Evolutionary conservation across 2,888 invertebrate genomes (phyloP).

Genomic region (Lasioglossum calceatum): DNA sequence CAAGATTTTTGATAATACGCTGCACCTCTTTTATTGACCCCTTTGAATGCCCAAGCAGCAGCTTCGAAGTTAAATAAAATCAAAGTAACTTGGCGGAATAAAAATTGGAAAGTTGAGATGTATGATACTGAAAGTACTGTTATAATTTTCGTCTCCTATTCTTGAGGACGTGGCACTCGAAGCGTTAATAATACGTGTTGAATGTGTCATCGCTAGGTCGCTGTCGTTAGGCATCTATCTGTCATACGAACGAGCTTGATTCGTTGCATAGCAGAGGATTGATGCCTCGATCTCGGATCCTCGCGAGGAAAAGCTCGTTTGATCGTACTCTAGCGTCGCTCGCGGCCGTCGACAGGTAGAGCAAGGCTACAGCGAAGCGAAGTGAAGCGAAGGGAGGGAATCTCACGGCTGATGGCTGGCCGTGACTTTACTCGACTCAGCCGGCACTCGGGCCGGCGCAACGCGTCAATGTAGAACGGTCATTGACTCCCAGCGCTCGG

Average conservation of each 20-base stretch:
- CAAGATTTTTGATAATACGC: not conserved
- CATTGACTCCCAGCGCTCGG: constrained; percentile 80
- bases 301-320: constrained; percentile 20
- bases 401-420: constrained; percentile 84
- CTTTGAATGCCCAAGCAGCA: not conserved
- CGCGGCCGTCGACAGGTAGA: constrained; percentile 68
- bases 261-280: too few species aligned
- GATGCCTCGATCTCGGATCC: not conserved
- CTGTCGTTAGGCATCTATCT: too few species aligned
- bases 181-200: not conserved
- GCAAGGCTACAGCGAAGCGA: constrained; percentile 76
- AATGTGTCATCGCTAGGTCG: too few species aligned
- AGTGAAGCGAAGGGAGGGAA: constrained; percentile 79
- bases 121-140: too few species aligned
- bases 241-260: too few species aligned
- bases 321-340: constrained; percentile 63
- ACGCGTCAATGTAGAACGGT: constrained; percentile 85
- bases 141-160: too few species aligned
- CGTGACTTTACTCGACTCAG: constrained; percentile 83
- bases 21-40: not conserved
- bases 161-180: too few species aligned
- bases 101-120: too few species aligned
- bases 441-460: constrained; percentile 80
- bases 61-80: not conserved
- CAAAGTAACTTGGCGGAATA: not conserved